Conservation (phyloP, 2,797 vertebrate species). For the Apogon talboti region DNA sequence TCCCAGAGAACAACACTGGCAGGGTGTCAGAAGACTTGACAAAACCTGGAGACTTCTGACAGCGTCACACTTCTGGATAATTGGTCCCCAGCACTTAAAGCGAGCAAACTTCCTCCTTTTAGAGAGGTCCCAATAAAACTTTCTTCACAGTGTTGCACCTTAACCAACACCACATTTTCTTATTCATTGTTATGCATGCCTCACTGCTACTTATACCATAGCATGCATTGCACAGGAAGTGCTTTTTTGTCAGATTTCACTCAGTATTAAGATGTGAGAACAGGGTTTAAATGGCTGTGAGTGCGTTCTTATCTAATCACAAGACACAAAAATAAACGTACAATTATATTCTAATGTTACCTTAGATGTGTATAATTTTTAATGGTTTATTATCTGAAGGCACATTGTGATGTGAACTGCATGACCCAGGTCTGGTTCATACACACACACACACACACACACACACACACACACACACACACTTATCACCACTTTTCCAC, state of each 20-base stretch:
- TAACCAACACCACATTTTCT: constrained; percentile 61
- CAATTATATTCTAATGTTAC: constrained; percentile 3
- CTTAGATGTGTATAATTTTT: not conserved
- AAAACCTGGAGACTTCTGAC: constrained; percentile 83
- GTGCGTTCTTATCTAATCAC: too few relatives aligned
- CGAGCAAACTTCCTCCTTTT: constrained; percentile 73
- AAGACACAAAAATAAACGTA: not conserved
- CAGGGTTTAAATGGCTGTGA: not conserved
- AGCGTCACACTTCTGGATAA: constrained; percentile 79
- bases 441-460: constrained; percentile 2
- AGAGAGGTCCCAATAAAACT: constrained; percentile 74
- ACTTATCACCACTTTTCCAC: constrained; percentile 32
- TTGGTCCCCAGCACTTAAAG: constrained; percentile 79
- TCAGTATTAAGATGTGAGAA: constrained; percentile 35
- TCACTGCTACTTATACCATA: constrained; percentile 47
- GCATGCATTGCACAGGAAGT: constrained; percentile 69
- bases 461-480: constrained; percentile 4
- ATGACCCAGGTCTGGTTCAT: constrained; percentile 39
- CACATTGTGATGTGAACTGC: constrained; percentile 7
- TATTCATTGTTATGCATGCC: constrained; percentile 56
- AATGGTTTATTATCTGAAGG: constrained; percentile 6
- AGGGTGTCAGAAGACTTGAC: constrained; percentile 83
- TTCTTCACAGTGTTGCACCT: constrained; percentile 78
- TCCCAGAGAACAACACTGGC: constrained; percentile 81
- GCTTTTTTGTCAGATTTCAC: constrained; percentile 52